Conservation (phyloP, 2,888 invertebrate species). For the Yponomeuta evonymella region DNA sequence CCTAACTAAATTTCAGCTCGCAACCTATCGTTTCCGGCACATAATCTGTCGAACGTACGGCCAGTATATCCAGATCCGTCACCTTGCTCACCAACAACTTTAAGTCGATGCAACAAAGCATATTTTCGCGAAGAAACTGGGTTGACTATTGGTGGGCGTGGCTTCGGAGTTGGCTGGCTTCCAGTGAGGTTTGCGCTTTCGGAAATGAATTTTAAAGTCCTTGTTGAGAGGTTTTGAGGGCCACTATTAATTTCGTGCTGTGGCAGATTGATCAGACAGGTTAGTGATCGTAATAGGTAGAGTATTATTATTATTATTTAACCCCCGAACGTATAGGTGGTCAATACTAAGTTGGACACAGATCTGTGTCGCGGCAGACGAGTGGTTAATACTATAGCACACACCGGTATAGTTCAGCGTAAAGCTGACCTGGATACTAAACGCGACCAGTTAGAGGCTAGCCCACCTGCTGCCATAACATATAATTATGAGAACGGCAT, state of each 20-base stretch:
- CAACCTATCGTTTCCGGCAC: background rate
- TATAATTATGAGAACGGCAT: no score
- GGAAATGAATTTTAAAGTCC: conserved; percentile 1
- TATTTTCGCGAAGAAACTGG: background rate
- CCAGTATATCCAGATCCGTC: background rate
- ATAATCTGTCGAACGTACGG: background rate
- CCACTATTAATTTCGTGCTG: background rate
- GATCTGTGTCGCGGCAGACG: no score
- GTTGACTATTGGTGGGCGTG: background rate
- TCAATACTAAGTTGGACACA: no score
- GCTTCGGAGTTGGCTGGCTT: background rate
- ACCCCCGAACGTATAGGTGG: no score
- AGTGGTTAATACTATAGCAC: no score
- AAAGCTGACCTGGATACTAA: no score
- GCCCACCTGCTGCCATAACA: no score
- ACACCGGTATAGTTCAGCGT: no score
- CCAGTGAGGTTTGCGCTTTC: conserved; percentile 2
- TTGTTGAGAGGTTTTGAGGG: background rate
- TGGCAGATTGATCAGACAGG: background rate
- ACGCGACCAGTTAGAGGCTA: no score
- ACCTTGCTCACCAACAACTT: background rate
- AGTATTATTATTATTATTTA: no score
- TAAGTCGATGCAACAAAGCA: background rate
- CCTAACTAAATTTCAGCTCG: background rate
- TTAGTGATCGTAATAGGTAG: no score